Evolutionary conservation across 2,797 vertebrate species (phyloP), one percentile per base, ranked within the genome.

Genomic region (Morus bassanus): DNA sequence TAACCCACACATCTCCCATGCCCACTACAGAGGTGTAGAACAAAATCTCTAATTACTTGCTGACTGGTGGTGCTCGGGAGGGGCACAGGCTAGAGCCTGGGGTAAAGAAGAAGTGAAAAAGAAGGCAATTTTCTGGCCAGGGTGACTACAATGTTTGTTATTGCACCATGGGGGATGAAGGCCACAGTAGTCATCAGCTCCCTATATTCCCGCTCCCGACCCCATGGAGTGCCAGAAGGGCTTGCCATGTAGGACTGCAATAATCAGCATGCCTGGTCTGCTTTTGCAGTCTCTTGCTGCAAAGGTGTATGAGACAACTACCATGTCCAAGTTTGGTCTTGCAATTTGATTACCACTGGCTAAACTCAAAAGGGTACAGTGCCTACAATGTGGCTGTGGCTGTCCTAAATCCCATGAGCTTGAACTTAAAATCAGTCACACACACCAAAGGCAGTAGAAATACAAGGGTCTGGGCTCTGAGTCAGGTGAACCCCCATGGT

Each of bases 181-280:
- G 9, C 18, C 3, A 7, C 31, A 13, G 22, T 8, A 48, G 18
- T 8, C 18, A 37, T 15, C 0, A 0, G 3, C 14, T 57, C 8
- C 54, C n/a, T 65, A 5, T 50, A 13, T 18, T 63, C 7, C 24
- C 0, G 0, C 27, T 37, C 4, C 11, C 2, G 8, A 18, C 0
- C 7, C 6, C 10, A 10, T 28, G 15, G 23, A 43, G 5, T 16
- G 10, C 3, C 48, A 41, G 43, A 85, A 77, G 19, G 24, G 6
- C 10, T 75, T 37, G 10, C 8, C 24, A 14, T 1, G 0, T 50
- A 8, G 28, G 13, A 48, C 18, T 88, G 31, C 27, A 50, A 27
- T 8, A 60, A 31, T 9, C 10, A 45, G 13, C 7, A 50, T 0
- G 0, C 4, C 10, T 21, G 27, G 6, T 39, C 35, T 69, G 11